phyloP scores from a whole-genome alignment of 92 coral and sea anemone species.

The Muricea muricata region DNA sequence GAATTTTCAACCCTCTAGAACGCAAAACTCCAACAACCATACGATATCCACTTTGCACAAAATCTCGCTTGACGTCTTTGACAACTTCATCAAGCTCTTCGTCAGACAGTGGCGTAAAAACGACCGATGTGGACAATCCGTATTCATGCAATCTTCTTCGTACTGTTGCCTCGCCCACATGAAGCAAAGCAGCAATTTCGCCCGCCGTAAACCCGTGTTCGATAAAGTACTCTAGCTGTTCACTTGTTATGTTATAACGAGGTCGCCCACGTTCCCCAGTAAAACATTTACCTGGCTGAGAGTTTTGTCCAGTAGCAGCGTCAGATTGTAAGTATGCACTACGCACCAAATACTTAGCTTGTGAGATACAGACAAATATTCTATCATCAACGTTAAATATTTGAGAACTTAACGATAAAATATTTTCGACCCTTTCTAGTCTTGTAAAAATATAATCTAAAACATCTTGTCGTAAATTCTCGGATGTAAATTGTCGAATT shows the following conservation, averaged over 20 bases:
- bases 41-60: constrained; percentile 39
- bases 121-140: constrained; percentile 9
- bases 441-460: constrained; percentile 37
- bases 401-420: constrained; percentile 40
- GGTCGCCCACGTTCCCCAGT: constrained; percentile 31
- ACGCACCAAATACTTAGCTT: constrained; percentile 28
- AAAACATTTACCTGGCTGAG: constrained; percentile 42
- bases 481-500: constrained; percentile 27
- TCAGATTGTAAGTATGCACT: background rate
- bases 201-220: constrained; percentile 42
- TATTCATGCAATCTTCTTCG: constrained; percentile 46
- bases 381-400: constrained; percentile 19
- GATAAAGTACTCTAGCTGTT: constrained; percentile 40
- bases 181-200: constrained; percentile 35
- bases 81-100: constrained; percentile 62
- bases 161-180: constrained; percentile 51
- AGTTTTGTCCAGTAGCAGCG: background rate
- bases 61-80: no score
- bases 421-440: constrained; percentile 47
- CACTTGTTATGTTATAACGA: constrained; percentile 21
- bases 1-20: constrained; percentile 32
- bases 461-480: constrained; percentile 32
- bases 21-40: constrained; percentile 45
- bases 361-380: constrained; percentile 41
- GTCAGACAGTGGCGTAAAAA: constrained; percentile 50